Conservation (phyloP, 1,140 invertebrate species). For the Plodia interpunctella region DNA sequence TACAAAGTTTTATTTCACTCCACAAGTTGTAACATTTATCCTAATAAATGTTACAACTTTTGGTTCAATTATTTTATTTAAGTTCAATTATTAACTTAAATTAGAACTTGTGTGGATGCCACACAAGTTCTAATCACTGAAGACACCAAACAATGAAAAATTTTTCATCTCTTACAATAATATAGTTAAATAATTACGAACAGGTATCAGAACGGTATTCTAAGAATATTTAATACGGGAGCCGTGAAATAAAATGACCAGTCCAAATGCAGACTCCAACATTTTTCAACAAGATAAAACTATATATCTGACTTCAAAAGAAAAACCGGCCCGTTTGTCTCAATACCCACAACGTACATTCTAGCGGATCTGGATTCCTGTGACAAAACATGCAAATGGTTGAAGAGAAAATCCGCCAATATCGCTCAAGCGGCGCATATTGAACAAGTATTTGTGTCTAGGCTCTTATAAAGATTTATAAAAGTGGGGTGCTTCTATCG, state of each 20-base stretch:
- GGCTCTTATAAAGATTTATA: constrained; percentile 38
- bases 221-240: too few relatives aligned
- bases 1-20: too few relatives aligned
- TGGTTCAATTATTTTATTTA: too few relatives aligned
- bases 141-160: too few relatives aligned
- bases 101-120: too few relatives aligned
- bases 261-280: not conserved
- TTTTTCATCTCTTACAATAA: too few relatives aligned
- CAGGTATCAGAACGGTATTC: too few relatives aligned
- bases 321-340: not conserved
- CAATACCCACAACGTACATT: not conserved
- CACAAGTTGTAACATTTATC: too few relatives aligned
- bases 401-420: constrained; percentile 24
- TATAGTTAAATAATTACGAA: too few relatives aligned
- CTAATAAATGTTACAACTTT: too few relatives aligned
- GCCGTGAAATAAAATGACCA: not conserved
- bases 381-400: constrained; percentile 35
- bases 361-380: not conserved
- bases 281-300: not conserved
- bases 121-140: too few relatives aligned
- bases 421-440: constrained; percentile 32
- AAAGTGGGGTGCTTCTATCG: constrained; percentile 38
- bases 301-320: not conserved
- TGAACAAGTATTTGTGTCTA: constrained; percentile 38
- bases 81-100: too few relatives aligned